Conservation (phyloP, 2,888 invertebrate genomes). For the Drosophila kuntzei region DNA sequence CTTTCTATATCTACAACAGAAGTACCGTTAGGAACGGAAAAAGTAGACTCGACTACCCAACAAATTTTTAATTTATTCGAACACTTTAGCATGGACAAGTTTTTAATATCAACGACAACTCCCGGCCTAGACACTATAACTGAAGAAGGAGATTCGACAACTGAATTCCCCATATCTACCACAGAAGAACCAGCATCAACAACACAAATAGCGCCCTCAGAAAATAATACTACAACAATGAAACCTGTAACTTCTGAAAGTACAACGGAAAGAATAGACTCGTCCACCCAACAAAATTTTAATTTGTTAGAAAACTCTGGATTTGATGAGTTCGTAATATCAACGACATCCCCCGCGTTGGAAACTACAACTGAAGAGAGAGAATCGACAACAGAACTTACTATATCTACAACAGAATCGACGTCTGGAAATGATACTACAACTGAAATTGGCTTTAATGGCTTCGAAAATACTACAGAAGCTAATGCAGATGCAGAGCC, state of each 20-base stretch:
- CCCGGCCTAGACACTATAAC: not conserved
- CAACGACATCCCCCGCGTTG: not conserved
- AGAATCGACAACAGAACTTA: slow-evolving; percentile 2
- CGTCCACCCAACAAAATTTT: not conserved
- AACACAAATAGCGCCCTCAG: not conserved
- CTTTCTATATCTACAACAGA: not conserved
- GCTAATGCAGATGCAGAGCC: not conserved
- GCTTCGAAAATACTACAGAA: slow-evolving; percentile 1
- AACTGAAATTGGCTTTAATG: slow-evolving; percentile 8
- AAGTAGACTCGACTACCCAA: not conserved
- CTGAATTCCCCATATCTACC: not conserved
- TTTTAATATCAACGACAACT: slow-evolving; percentile 1
- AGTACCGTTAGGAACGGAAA: too few relatives aligned
- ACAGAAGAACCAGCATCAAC: not conserved
- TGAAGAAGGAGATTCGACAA: not conserved
- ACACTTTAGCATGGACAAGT: not conserved
- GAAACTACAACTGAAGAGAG: slow-evolving; percentile 11
- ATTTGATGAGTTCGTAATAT: not conserved
- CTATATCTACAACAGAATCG: slow-evolving; percentile 1
- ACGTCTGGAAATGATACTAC: slow-evolving; percentile 6
- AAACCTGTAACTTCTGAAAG: not conserved
- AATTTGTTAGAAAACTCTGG: not conserved
- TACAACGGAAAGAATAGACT: slow-evolving; percentile 7
- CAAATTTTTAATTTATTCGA: not conserved
- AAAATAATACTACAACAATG: not conserved